Evolutionary conservation across 2,113 vertebrate genomes (phyloP).

Genomic region (Glaucidium brasilianum): DNA sequence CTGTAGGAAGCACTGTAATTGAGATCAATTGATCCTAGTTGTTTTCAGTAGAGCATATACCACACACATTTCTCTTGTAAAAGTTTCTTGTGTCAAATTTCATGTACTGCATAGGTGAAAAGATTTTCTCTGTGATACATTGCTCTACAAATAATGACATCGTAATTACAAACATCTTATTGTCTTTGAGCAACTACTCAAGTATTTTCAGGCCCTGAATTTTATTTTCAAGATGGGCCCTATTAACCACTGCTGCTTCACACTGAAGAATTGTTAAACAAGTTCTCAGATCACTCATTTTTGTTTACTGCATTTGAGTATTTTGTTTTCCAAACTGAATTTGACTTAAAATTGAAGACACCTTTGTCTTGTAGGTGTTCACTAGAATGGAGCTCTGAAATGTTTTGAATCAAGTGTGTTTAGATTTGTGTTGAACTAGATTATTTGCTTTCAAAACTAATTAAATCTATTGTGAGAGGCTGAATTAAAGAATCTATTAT

Average conservation of each 20-base stretch:
- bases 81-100: neutral
- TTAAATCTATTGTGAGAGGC: neutral
- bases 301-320: neutral
- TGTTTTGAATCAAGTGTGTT: neutral
- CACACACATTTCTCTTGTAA: neutral
- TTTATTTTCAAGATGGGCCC: neutral
- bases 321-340: neutral
- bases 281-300: neutral
- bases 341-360: neutral
- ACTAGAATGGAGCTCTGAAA: neutral
- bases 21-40: neutral
- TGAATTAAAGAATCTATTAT: neutral
- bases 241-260: neutral
- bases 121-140: neutral
- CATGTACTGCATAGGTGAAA: neutral
- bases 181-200: neutral
- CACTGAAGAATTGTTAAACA: neutral
- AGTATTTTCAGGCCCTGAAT: neutral
- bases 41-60: rapidly evolving
- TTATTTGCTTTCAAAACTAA: neutral
- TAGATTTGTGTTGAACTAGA: neutral
- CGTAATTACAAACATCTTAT: neutral
- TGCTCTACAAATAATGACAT: neutral
- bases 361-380: neutral
- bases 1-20: neutral